phyloP scores from a whole-genome alignment of 2,888 invertebrate species.

The Stratiomys singularior region DNA sequence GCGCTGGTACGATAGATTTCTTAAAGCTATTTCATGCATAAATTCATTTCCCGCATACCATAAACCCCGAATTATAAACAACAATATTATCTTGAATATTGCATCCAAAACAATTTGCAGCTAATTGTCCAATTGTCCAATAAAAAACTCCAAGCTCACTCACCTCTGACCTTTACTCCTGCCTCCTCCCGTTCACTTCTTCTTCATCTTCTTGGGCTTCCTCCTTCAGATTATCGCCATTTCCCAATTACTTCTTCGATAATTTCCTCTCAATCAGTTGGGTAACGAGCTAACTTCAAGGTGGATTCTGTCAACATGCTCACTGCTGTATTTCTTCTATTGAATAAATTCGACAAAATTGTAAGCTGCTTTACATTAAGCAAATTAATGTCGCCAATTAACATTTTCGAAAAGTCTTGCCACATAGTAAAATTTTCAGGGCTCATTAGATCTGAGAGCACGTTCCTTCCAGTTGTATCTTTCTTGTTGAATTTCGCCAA shows the following conservation, averaged over 20 bases:
- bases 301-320: not conserved
- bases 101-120: not conserved
- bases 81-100: not conserved
- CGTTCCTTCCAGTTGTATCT: conserved; percentile 19
- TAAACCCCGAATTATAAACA: too few species aligned
- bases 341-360: conserved; percentile 21
- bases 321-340: not conserved
- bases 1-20: too few species aligned
- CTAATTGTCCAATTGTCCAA: not conserved
- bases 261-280: conserved; percentile 26
- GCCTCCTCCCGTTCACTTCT: not conserved
- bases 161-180: not conserved
- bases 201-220: not conserved
- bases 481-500: conserved; percentile 15
- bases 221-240: not conserved
- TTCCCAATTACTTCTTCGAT: not conserved
- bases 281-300: not conserved
- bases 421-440: conserved; percentile 40
- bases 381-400: conserved; percentile 38
- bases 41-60: too few species aligned
- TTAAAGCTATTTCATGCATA: too few species aligned
- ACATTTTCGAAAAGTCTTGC: conserved; percentile 39
- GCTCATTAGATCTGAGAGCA: conserved; percentile 29
- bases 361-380: conserved; percentile 30
- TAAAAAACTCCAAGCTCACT: not conserved